Percentiles rank a stretch among this genome's conserved stretches.
These are phyloP conservation scores for Caenorhabditis sp. DNA, from an alignment of 2,888 invertebrate genomes.

Conservation along the genomic window DNA sequence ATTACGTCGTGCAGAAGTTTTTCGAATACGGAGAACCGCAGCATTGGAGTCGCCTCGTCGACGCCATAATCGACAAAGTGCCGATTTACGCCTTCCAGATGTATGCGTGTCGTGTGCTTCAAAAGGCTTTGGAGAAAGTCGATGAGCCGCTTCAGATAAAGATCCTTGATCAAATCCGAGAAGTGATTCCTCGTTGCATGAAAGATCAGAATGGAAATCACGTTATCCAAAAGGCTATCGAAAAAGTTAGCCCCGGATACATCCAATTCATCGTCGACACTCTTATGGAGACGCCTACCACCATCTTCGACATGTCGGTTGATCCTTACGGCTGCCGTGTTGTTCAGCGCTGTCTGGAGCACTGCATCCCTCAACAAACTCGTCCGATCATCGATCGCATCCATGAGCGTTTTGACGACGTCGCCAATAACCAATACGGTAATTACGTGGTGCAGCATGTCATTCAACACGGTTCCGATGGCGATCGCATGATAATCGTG, in stretches of 20 bases:
- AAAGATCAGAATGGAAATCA: slow-evolving; percentile 99
- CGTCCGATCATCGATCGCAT: slow-evolving; percentile 92
- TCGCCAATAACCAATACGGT: slow-evolving; percentile 80
- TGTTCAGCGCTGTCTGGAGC: slow-evolving; percentile 97
- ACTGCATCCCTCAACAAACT: slow-evolving; percentile 93
- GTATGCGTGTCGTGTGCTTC: slow-evolving; percentile 94
- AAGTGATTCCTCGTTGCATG: slow-evolving; percentile 88
- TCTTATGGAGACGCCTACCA: slow-evolving; percentile 4
- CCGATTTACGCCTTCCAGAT: slow-evolving; percentile 94
- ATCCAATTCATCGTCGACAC: slow-evolving; percentile 93
- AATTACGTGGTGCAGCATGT: slow-evolving; percentile 99
- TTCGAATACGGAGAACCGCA: slow-evolving; percentile 98
- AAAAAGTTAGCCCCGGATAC: slow-evolving; percentile 95
- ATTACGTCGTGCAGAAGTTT: slow-evolving; percentile 95
- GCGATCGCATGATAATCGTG: slow-evolving; percentile 95
- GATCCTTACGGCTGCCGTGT: slow-evolving; percentile 99
- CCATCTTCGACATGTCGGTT: slow-evolving; percentile 90
- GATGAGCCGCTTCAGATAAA: slow-evolving; percentile 44
- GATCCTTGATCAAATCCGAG: slow-evolving; percentile 34
- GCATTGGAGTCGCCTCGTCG: slow-evolving; percentile 90
- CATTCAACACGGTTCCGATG: slow-evolving; percentile 93
- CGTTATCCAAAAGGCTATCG: slow-evolving; percentile 95
- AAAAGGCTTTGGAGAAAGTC: slow-evolving; percentile 91
- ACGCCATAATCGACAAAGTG: slow-evolving; percentile 83
- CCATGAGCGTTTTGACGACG: slow-evolving; percentile 88